phyloP scores from a whole-genome alignment of 2,797 vertebrate genomes.

The Gouania willdenowi region DNA sequence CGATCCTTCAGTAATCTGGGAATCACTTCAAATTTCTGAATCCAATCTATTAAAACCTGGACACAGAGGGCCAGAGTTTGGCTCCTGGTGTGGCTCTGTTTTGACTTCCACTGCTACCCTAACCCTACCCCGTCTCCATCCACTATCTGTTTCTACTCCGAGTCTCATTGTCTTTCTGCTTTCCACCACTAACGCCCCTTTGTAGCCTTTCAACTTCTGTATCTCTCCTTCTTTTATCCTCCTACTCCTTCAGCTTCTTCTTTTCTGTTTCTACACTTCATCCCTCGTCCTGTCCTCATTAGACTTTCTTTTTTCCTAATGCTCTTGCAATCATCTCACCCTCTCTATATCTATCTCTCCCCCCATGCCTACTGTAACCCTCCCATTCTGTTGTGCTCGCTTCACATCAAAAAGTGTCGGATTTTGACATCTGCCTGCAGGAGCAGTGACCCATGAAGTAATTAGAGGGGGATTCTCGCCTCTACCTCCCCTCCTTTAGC shows the following conservation, averaged over 20 bases:
- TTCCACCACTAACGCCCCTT: slow-evolving; percentile 21
- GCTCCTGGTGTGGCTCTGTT: too few species aligned
- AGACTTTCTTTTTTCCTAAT: slow-evolving; percentile 22
- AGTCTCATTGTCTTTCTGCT: slow-evolving; percentile 6
- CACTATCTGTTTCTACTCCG: slow-evolving; percentile 5
- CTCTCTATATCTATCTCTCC: slow-evolving; percentile 18
- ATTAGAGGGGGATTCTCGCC: slow-evolving; percentile 90
- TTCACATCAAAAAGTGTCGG: slow-evolving; percentile 80
- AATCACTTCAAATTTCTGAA: too few species aligned
- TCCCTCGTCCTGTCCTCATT: slow-evolving; percentile 48
- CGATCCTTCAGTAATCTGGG: too few species aligned
- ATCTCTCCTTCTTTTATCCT: slow-evolving; percentile 32
- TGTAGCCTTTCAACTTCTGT: slow-evolving; percentile 24
- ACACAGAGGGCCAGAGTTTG: too few species aligned
- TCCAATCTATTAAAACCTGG: too few species aligned
- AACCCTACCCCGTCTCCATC: slow-evolving; percentile 19
- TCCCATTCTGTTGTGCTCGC: slow-evolving; percentile 42
- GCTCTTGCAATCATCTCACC: slow-evolving; percentile 26
- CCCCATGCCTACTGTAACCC: slow-evolving; percentile 22
- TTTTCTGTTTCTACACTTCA: slow-evolving; percentile 17
- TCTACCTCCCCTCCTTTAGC: slow-evolving; percentile 42
- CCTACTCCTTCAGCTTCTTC: slow-evolving; percentile 27
- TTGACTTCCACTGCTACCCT: too few species aligned
- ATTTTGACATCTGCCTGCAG: slow-evolving; percentile 84
- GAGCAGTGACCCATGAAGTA: slow-evolving; percentile 90